Evolutionary conservation across 2,113 vertebrate species (phyloP).

Genomic region (Pelecanoides urinatrix): DNA sequence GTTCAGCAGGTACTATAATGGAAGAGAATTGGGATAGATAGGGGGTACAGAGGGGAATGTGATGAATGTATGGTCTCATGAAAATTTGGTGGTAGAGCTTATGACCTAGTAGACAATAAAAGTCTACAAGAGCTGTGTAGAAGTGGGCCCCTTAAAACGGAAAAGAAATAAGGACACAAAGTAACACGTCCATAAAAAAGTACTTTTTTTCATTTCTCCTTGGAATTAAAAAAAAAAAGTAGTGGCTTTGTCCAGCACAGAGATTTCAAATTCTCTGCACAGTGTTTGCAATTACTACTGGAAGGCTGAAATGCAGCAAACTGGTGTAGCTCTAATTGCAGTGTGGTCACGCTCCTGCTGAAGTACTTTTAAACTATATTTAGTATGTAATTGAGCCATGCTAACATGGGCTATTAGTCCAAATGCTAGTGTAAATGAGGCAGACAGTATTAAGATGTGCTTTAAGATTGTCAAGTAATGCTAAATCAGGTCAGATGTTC

Average conservation of each 20-base stretch:
- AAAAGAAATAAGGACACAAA: neutral
- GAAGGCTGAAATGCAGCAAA: neutral
- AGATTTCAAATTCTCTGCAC: neutral
- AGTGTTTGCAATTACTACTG: neutral
- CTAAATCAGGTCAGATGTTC: neutral
- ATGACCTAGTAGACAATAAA: neutral
- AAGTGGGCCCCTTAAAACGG: neutral
- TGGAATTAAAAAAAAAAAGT: neutral
- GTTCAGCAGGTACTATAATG: neutral
- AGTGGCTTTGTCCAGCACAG: neutral
- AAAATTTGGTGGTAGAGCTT: neutral
- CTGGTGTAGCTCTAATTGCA: neutral
- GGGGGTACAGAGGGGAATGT: too few species aligned
- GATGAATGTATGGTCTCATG: accelerated
- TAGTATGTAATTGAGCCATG: neutral
- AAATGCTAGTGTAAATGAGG: neutral
- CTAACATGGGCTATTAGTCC: neutral
- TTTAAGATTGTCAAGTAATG: neutral
- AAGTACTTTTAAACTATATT: neutral
- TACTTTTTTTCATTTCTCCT: neutral
- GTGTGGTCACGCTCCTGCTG: neutral
- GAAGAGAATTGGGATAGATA: neutral
- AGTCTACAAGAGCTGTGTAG: neutral
- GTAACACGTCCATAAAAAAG: neutral
- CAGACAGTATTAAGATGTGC: neutral